phyloP scores from a whole-genome alignment of 30 jellyfish, hydroid and myxozoan species.

The Aurelia sp. region DNA sequence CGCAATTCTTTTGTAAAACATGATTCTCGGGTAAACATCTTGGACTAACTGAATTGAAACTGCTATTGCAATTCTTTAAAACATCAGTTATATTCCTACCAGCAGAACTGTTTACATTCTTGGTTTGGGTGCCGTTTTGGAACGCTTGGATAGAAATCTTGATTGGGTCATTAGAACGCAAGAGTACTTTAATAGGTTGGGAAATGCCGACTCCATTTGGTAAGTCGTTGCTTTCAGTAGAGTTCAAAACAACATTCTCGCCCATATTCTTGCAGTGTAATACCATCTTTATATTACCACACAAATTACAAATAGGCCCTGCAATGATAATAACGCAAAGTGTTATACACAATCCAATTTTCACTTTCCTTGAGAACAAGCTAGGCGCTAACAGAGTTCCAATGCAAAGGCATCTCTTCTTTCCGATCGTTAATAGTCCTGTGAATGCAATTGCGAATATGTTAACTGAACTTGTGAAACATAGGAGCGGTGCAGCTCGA shows the following conservation, averaged over 20 bases:
- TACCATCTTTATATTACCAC: slow-evolving; percentile 55
- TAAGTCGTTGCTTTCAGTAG: not conserved
- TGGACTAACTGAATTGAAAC: not conserved
- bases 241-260: not conserved
- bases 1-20: not conserved
- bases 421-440: slow-evolving; percentile 67
- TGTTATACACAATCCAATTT: slow-evolving; percentile 45
- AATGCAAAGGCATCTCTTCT: slow-evolving; percentile 78
- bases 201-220: not conserved
- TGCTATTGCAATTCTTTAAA: not conserved
- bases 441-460: slow-evolving; percentile 64
- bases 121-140: not conserved
- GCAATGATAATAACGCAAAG: slow-evolving; percentile 60
- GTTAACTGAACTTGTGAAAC: slow-evolving; percentile 59
- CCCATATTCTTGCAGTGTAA: slow-evolving; percentile 22
- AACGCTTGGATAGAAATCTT: not conserved
- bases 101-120: not conserved
- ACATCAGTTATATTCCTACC: not conserved
- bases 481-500: slow-evolving; percentile 60
- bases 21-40: not conserved
- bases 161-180: not conserved
- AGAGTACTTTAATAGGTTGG: not conserved
- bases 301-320: slow-evolving; percentile 84
- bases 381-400: slow-evolving; percentile 77
- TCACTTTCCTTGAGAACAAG: slow-evolving; percentile 71